Base-by-base conservation (phyloP, 1,140 invertebrate species). In the Cyclargus thomasi region DNA sequence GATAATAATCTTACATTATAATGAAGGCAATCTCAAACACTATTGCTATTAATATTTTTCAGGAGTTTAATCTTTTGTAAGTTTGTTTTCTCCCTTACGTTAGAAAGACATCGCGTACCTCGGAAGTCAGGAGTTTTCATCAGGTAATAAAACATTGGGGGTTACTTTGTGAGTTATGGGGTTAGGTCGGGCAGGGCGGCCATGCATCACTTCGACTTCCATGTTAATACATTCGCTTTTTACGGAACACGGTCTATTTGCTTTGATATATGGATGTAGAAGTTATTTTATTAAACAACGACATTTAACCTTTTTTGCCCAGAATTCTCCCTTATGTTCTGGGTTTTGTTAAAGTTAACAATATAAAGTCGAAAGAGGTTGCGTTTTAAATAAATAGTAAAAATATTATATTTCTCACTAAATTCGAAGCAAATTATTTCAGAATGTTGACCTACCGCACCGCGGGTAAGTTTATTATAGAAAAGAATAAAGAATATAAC, bases 111-210 rank as follows among this genome's bases (percentile, higher is more conserved):
- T 29, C 1, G 29, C 29, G 29, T 29, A 29, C 29, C 29, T 29
- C 29, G 29, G 29, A 4, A 29, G 75, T 72, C 73, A 69, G 67
- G 62, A 67, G 67, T 70, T 81, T 83, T 83, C 81, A 80, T 79
- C 81, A 79, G 77, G 76, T 80, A 79, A 85, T 83, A 81, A 85
- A 82, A 80, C 78, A 80, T 76, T 74, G 72, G 66, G 64, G 76
- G 75, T 79, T 79, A 77, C 74, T 79, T 79, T 72, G 73, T 82
- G 80, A 81, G 66, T 73, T 81, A 80, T 79, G 78, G 77, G 81
- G 77, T 79, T 74, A 76, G 82, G 79, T 81, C 77, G 77, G 64
- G 64, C 64, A 64, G 72, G 77, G 77, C 75, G 72, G 62, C 74
- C 73, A 75, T 83, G 72, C 73, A 75, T 83, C 80, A 80, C 70